phyloP scores from a whole-genome alignment of 37 sponge, comb jelly and placozoan species.

The Chondrilla cf. caribensis region DNA sequence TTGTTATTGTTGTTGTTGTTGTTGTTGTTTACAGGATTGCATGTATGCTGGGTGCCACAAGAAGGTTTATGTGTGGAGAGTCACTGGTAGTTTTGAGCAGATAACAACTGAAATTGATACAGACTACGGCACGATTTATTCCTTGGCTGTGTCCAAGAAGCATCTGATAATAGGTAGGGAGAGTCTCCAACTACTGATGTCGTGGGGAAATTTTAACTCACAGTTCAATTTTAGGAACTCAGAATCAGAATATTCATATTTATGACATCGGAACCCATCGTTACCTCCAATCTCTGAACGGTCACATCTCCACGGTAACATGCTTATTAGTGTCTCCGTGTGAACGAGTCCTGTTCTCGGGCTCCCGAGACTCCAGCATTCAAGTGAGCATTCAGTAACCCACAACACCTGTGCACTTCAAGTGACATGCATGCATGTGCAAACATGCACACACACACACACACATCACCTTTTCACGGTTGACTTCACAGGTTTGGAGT shows the following conservation, averaged over 20 bases:
- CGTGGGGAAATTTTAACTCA: neutral
- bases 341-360: slow-evolving; percentile 83
- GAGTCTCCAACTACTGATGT: neutral
- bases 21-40: slow-evolving; percentile 32
- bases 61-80: slow-evolving; percentile 84
- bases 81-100: slow-evolving; percentile 53
- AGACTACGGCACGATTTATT: slow-evolving; percentile 80
- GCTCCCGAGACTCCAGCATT: slow-evolving; percentile 77
- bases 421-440: neutral
- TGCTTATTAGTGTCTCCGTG: slow-evolving; percentile 56
- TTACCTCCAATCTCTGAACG: slow-evolving; percentile 71
- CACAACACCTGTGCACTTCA: neutral
- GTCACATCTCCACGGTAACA: slow-evolving; percentile 89
- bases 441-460: too few species aligned
- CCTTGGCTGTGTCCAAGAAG: slow-evolving; percentile 77
- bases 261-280: slow-evolving; percentile 67
- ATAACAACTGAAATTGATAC: slow-evolving; percentile 51
- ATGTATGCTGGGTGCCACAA: slow-evolving; percentile 83
- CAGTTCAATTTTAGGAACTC: slow-evolving; percentile 56
- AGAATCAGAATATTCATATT: slow-evolving; percentile 91
- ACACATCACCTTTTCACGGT: too few species aligned
- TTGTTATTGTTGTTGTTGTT: neutral
- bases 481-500: slow-evolving; percentile 77
- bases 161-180: slow-evolving; percentile 77
- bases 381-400: slow-evolving; percentile 66